Conservation (phyloP, 2,113 vertebrate species). For the Aythya baeri region DNA sequence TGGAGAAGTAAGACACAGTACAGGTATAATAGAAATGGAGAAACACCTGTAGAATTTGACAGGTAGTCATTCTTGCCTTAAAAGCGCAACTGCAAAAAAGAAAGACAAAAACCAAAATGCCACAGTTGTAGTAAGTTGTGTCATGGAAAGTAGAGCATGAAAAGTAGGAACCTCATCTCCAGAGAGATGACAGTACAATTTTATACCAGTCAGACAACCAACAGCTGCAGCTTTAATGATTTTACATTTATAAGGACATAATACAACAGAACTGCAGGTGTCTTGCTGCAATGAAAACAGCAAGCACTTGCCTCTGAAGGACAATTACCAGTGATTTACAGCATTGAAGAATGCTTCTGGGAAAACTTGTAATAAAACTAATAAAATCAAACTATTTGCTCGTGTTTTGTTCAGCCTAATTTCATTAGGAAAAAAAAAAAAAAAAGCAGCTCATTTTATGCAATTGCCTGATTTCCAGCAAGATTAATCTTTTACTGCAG, state of each 20-base stretch:
- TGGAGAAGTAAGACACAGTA: neutral
- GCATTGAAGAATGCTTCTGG: neutral
- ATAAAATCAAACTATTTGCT: slow-evolving; percentile 40
- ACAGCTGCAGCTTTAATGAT: neutral
- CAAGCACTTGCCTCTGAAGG: neutral
- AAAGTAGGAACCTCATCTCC: neutral
- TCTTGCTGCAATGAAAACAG: neutral
- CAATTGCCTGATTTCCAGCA: neutral
- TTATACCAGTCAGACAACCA: neutral
- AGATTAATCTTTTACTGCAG: neutral
- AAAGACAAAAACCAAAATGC: neutral
- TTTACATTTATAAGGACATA: neutral
- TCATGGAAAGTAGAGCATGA: neutral
- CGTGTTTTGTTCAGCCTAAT: neutral
- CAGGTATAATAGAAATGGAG: neutral
- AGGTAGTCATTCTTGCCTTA: neutral
- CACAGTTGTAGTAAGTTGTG: neutral
- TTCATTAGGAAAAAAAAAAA: neutral
- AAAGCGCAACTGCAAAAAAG: neutral
- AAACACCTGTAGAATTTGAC: neutral
- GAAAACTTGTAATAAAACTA: slow-evolving; percentile 7
- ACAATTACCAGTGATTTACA: slow-evolving; percentile 34
- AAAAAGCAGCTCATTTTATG: neutral
- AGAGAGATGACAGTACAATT: neutral
- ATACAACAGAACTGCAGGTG: neutral